A percentile compares a stretch with the other conserved stretches of the same genome.
phyloP scores from a whole-genome alignment of 2,888 invertebrate genomes.

The Lochmaea crataegi region DNA sequence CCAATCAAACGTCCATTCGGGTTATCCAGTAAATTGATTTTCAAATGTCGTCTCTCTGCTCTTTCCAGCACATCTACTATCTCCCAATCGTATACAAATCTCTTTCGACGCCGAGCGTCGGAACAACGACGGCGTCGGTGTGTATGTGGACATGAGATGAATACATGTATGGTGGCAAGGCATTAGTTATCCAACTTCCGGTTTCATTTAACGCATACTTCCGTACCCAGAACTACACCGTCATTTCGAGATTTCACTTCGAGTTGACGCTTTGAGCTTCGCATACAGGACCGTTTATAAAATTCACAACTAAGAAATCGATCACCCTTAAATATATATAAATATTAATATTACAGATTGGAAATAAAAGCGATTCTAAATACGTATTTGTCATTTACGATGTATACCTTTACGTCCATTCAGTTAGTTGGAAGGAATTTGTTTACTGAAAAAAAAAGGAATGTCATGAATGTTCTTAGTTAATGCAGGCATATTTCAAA shows the following conservation, averaged over 20 bases:
- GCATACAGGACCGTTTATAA: not conserved
- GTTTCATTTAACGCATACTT: slow-evolving; percentile 24
- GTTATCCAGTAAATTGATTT: slow-evolving; percentile 7
- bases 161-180: slow-evolving; percentile 16
- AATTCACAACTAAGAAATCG: not conserved
- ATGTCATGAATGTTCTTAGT: too few species aligned
- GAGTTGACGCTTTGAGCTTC: not conserved
- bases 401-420: too few species aligned
- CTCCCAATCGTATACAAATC: slow-evolving; percentile 13
- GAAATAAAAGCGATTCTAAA: too few species aligned
- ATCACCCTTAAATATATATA: not conserved
- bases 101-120: slow-evolving; percentile 2
- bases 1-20: not conserved
- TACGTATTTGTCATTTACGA: too few species aligned
- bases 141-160: slow-evolving; percentile 7
- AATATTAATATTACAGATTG: too few species aligned
- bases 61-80: slow-evolving; percentile 1
- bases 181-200: slow-evolving; percentile 27
- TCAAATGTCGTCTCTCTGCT: not conserved
- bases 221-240: slow-evolving; percentile 16
- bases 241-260: slow-evolving; percentile 19
- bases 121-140: slow-evolving; percentile 5
- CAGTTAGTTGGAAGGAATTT: too few species aligned
- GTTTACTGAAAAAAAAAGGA: too few species aligned
- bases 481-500: too few species aligned